A percentile compares a stretch with the other conserved stretches of the same genome.
Evolutionary conservation across 2,888 invertebrate genomes (phyloP).

Genomic region (Ormyrus pomaceus): DNA sequence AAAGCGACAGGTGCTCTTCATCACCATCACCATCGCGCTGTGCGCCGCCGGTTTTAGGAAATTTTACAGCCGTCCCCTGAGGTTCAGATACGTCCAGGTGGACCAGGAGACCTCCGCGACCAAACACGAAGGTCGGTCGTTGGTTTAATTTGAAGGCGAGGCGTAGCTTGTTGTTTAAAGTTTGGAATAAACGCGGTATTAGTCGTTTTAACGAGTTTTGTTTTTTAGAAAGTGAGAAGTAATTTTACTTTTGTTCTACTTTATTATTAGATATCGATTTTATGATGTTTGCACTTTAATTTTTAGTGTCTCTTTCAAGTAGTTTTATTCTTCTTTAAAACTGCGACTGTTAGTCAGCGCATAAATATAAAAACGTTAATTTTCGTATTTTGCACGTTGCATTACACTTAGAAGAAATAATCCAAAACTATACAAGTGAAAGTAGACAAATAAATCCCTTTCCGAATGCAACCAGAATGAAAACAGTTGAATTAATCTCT

Average conservation of each 20-base stretch:
- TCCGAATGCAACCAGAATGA: no score
- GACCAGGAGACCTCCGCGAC: slow-evolving; percentile 66
- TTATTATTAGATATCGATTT: neutral
- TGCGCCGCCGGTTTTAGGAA: slow-evolving; percentile 54
- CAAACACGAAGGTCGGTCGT: slow-evolving; percentile 48
- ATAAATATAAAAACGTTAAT: no score
- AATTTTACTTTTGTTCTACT: neutral
- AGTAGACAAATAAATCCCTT: no score
- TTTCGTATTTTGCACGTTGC: no score
- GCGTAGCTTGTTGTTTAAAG: no score
- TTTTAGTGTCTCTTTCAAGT: no score
- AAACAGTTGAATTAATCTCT: no score
- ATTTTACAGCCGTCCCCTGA: slow-evolving; percentile 59
- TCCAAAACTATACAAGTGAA: no score
- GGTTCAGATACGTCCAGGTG: slow-evolving; percentile 62
- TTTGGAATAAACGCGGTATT: neutral
- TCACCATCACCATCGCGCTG: neutral
- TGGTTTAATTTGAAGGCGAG: neutral
- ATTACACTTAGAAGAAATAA: no score
- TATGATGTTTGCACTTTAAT: no score
- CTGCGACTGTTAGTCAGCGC: no score
- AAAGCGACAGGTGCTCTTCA: neutral
- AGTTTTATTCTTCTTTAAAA: no score
- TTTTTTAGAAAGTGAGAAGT: neutral
- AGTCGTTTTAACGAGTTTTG: neutral